These are phyloP conservation scores for Oncorhynchus nerka DNA, from an alignment of 2,113 vertebrate genomes.

Conservation along the genomic window DNA sequence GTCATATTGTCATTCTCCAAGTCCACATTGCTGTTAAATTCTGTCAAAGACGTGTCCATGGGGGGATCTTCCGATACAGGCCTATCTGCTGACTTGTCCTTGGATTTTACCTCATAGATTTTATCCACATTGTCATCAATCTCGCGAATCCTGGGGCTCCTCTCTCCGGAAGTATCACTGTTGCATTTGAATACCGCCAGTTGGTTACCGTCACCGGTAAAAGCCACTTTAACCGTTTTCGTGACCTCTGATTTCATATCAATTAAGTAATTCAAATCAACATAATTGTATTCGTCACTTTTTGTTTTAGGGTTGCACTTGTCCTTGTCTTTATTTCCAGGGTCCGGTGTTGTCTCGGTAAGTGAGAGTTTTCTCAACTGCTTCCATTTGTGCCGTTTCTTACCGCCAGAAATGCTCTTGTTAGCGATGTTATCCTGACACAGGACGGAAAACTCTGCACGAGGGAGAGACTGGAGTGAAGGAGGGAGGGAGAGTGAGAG, in stretches of 20 bases:
- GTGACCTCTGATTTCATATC: constrained; percentile 61
- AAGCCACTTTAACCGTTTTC: constrained; percentile 65
- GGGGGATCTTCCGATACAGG: constrained; percentile 27
- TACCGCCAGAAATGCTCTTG: constrained; percentile 58
- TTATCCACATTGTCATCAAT: constrained; percentile 20
- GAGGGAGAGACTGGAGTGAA: constrained; percentile 10
- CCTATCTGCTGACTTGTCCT: constrained; percentile 22
- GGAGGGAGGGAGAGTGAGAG: too few species aligned
- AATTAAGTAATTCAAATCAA: constrained; percentile 64
- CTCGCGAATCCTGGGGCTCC: constrained; percentile 4
- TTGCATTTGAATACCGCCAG: constrained; percentile 67
- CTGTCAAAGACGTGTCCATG: constrained; percentile 31
- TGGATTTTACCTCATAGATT: constrained; percentile 17
- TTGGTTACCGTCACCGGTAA: constrained; percentile 69
- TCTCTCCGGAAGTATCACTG: constrained; percentile 27
- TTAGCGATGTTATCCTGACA: constrained; percentile 67
- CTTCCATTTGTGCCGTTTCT: constrained; percentile 75
- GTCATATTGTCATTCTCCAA: constrained; percentile 32
- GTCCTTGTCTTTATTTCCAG: constrained; percentile 41
- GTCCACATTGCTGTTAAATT: constrained; percentile 37
- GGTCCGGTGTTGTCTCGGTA: constrained; percentile 66
- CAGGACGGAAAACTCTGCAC: constrained; percentile 67
- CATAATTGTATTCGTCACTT: constrained; percentile 73
- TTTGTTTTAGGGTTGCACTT: constrained; percentile 38
- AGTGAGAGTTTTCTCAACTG: constrained; percentile 66